Evolutionary conservation across 2,113 vertebrate species (phyloP).

Genomic region (Coracopsis vasa): DNA sequence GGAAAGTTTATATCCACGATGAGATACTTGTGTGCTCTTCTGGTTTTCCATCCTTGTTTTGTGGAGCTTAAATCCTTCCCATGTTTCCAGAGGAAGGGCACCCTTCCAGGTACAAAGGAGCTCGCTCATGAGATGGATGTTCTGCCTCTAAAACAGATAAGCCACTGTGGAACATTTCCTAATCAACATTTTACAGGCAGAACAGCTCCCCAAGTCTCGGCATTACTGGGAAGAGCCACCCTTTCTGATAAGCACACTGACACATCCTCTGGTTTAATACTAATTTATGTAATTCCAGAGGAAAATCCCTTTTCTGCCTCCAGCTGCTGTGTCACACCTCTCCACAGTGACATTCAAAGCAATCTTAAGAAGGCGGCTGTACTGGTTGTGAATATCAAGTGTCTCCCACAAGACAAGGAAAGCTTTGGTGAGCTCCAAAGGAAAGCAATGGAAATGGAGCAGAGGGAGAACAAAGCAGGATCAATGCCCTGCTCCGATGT

Average conservation of each 20-base stretch:
- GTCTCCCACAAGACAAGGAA: not conserved
- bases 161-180: not conserved
- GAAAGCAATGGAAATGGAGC: not conserved
- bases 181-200: not conserved
- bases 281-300: not conserved
- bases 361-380: not conserved
- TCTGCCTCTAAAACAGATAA: not conserved
- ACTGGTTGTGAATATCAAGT: not conserved
- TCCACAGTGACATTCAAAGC: not conserved
- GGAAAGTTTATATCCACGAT: constrained; percentile 83
- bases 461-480: not conserved
- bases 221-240: not conserved
- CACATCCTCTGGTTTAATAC: not conserved
- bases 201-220: not conserved
- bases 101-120: constrained; percentile 82
- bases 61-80: constrained; percentile 87
- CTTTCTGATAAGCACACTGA: not conserved
- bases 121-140: not conserved
- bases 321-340: not conserved
- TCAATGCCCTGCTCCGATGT: not conserved
- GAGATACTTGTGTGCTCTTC: constrained; percentile 79
- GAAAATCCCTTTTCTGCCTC: not conserved
- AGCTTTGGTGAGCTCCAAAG: not conserved
- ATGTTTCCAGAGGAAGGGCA: constrained; percentile 83
- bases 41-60: constrained; percentile 83